Evolutionary conservation across 2,113 vertebrate species (phyloP).

Genomic region (Neotragus moschatus): DNA sequence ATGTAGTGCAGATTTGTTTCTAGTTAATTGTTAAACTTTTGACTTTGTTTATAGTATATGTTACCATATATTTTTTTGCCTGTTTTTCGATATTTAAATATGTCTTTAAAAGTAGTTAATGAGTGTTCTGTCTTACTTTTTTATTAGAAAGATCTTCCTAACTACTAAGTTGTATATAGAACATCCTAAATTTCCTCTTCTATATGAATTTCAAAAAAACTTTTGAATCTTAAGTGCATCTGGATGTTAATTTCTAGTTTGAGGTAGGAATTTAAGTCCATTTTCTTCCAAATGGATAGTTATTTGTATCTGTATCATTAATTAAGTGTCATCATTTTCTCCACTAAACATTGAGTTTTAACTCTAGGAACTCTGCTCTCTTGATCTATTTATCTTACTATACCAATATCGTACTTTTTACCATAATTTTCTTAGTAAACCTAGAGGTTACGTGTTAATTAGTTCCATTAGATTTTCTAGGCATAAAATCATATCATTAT

Average conservation of each 20-base stretch:
- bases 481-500: neutral
- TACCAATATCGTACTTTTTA: neutral
- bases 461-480: neutral
- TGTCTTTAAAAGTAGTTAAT: neutral
- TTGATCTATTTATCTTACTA: neutral
- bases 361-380: neutral
- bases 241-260: constrained; percentile 7
- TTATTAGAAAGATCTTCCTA: neutral
- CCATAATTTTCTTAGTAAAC: neutral
- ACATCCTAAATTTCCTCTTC: neutral
- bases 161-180: neutral
- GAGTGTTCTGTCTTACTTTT: neutral
- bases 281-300: neutral
- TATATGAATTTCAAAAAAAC: neutral
- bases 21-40: neutral
- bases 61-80: neutral
- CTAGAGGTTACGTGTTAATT: neutral
- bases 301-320: constrained; percentile 1
- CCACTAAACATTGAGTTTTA: neutral
- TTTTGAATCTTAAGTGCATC: neutral
- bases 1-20: neutral
- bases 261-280: neutral
- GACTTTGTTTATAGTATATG: neutral
- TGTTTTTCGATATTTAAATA: neutral
- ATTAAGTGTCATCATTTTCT: neutral